Conservation (phyloP, 30 jellyfish, hydroid and myxozoan species). For the Cassiopea andromeda region DNA sequence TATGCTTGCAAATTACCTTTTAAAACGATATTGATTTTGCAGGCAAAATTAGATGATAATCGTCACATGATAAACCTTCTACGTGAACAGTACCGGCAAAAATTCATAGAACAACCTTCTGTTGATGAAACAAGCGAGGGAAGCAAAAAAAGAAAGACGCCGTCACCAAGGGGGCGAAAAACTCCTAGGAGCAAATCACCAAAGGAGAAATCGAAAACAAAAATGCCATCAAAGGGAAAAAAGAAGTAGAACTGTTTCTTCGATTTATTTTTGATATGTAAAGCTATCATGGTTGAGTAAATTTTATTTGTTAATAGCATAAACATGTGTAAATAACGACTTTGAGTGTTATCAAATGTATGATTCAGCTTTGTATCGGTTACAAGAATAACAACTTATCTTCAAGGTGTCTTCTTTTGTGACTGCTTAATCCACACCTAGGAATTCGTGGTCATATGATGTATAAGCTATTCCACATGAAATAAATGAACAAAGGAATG, state of each 20-base stretch:
- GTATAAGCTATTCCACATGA: too few species aligned
- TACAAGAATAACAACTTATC: too few species aligned
- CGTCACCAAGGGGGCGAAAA: slow-evolving; percentile 74
- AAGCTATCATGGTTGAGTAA: not conserved
- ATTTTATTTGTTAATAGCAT: too few species aligned
- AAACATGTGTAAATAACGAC: too few species aligned
- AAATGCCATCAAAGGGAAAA: slow-evolving; percentile 74
- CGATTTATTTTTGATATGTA: not conserved
- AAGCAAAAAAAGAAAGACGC: slow-evolving; percentile 74
- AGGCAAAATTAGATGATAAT: slow-evolving; percentile 72
- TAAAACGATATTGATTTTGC: not conserved
- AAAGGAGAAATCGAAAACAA: slow-evolving; percentile 54
- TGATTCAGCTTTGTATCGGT: too few species aligned
- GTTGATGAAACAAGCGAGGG: slow-evolving; percentile 48
- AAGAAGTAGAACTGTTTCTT: slow-evolving; percentile 35
- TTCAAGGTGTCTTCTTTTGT: too few species aligned
- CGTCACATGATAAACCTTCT: slow-evolving; percentile 58
- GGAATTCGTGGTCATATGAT: too few species aligned
- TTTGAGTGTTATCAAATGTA: too few species aligned
- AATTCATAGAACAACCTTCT: slow-evolving; percentile 71
- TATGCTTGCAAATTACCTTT: not conserved
- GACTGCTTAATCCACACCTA: too few species aligned
- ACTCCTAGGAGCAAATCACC: slow-evolving; percentile 79
- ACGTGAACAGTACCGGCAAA: slow-evolving; percentile 75
- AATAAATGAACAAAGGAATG: too few species aligned